phyloP scores from a whole-genome alignment of 2,113 vertebrate genomes.

The Erythrolamprus reginae region DNA sequence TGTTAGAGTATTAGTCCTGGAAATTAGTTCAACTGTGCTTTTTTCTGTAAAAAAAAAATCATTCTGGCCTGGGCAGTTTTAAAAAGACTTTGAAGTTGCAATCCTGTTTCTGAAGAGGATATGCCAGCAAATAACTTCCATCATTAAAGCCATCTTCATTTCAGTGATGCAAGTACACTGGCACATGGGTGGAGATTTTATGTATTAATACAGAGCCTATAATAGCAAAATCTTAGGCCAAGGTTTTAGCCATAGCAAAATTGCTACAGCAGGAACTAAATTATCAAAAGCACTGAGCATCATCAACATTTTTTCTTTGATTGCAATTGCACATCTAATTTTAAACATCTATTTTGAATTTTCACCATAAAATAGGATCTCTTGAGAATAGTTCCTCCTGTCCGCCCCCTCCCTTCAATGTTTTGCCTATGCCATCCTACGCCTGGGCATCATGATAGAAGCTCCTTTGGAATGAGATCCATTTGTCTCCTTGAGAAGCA shows the following conservation, averaged over 20 bases:
- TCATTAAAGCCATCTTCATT: not conserved
- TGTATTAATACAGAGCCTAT: not conserved
- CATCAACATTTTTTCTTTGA: not conserved
- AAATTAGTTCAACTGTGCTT: not conserved
- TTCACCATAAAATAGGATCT: constrained; percentile 2
- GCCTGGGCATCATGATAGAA: constrained; percentile 16
- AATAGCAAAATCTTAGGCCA: not conserved
- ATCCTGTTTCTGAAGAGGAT: not conserved
- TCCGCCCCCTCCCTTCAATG: not conserved
- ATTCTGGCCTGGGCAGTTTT: not conserved
- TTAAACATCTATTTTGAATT: constrained; percentile 26
- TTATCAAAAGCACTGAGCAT: not conserved
- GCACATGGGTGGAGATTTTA: not conserved
- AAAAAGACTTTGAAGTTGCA: not conserved
- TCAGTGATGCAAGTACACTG: not conserved
- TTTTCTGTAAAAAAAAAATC: not conserved
- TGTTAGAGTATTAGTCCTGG: not conserved
- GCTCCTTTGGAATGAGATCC: constrained; percentile 26
- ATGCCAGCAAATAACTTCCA: not conserved
- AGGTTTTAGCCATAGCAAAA: not conserved
- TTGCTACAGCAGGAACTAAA: not conserved
- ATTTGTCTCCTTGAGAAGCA: constrained; percentile 31
- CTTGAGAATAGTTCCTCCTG: not conserved
- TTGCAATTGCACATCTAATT: not conserved
- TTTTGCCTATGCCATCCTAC: not conserved